Evolutionary conservation across 2,797 vertebrate genomes (phyloP).

Genomic region (Yasuhikotakia modesta): DNA sequence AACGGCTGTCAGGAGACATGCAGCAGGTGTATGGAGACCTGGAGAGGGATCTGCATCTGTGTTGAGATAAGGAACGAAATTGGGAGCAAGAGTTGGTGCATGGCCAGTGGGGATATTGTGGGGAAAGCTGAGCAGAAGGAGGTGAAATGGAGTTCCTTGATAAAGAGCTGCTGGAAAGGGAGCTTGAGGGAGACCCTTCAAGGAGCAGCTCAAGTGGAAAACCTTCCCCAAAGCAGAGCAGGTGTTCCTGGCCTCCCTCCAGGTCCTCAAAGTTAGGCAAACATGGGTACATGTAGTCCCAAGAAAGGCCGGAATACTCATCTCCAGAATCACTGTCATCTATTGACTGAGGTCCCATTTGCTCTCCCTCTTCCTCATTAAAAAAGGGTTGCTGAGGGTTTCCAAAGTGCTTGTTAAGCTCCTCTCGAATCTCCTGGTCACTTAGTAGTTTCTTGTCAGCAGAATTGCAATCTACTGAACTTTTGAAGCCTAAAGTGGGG

Average conservation of each 20-base stretch:
- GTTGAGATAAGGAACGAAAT: slow-evolving; percentile 82
- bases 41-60: slow-evolving; percentile 91
- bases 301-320: slow-evolving; percentile 82
- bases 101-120: slow-evolving; percentile 71
- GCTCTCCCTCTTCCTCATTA: slow-evolving; percentile 71
- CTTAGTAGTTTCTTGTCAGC: slow-evolving; percentile 88
- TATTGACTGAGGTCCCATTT: slow-evolving; percentile 74
- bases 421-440: slow-evolving; percentile 96
- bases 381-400: slow-evolving; percentile 88
- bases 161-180: slow-evolving; percentile 92
- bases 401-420: slow-evolving; percentile 99
- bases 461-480: slow-evolving; percentile 58
- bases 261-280: slow-evolving; percentile 89
- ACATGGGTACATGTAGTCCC: slow-evolving; percentile 88
- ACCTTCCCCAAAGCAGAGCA: slow-evolving; percentile 92
- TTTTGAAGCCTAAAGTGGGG: slow-evolving; percentile 60
- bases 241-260: slow-evolving; percentile 76
- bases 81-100: slow-evolving; percentile 45
- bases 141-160: slow-evolving; percentile 92
- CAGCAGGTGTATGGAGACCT: slow-evolving; percentile 91
- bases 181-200: slow-evolving; percentile 90
- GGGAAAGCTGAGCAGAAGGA: slow-evolving; percentile 82
- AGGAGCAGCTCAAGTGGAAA: slow-evolving; percentile 91
- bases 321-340: slow-evolving; percentile 81
- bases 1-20: slow-evolving; percentile 74